Evolutionary conservation across 2,888 invertebrate genomes (phyloP).

Genomic region (Pyrocoelia pectoralis): DNA sequence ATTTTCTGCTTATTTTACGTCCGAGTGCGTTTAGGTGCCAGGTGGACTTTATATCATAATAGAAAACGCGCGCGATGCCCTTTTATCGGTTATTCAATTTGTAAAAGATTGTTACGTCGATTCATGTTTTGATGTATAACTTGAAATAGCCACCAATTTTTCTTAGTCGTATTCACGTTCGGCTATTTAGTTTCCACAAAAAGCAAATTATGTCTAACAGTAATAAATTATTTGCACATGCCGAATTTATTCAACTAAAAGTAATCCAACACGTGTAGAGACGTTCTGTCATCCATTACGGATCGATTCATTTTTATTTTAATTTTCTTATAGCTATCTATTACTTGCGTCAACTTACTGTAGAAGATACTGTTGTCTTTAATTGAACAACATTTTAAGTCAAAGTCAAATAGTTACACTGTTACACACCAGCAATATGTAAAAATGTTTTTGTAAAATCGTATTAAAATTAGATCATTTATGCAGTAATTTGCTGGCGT

Average conservation of each 20-base stretch:
- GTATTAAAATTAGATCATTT: too few relatives aligned
- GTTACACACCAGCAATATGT: too few relatives aligned
- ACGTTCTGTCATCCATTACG: not conserved
- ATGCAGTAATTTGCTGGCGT: too few relatives aligned
- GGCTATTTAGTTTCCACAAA: constrained; percentile 56
- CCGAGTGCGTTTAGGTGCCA: constrained; percentile 49
- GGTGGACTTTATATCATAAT: constrained; percentile 48
- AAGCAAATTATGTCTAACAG: constrained; percentile 51
- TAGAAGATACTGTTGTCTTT: too few relatives aligned
- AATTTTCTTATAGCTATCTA: not conserved
- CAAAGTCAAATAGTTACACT: too few relatives aligned
- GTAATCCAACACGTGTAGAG: constrained; percentile 50
- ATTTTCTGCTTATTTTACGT: constrained; percentile 59
- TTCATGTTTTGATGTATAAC: constrained; percentile 41
- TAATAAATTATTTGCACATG: constrained; percentile 48
- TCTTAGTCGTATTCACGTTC: constrained; percentile 33
- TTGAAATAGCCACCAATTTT: constrained; percentile 48
- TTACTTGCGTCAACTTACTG: not conserved
- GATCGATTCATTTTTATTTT: constrained; percentile 2
- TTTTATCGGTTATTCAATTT: constrained; percentile 53
- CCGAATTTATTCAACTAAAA: constrained; percentile 43
- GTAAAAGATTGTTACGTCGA: constrained; percentile 46
- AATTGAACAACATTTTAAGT: too few relatives aligned
- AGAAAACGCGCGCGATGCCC: constrained; percentile 52
- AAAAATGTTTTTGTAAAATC: too few relatives aligned